Evolutionary conservation across 2,113 vertebrate species (phyloP).

Genomic region (Corythornis cristatus): DNA sequence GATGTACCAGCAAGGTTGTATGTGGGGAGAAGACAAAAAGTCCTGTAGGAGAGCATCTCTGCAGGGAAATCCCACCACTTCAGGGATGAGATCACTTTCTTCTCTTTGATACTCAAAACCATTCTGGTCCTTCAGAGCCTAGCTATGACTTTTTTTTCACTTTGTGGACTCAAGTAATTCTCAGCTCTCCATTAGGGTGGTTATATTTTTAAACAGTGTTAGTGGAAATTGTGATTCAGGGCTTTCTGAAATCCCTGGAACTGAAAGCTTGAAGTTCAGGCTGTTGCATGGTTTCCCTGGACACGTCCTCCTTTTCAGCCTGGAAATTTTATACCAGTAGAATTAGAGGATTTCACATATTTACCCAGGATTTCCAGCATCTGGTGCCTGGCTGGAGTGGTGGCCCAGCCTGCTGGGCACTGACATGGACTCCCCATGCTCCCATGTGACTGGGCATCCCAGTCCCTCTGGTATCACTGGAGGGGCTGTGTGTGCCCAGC

Average conservation of each 20-base stretch:
- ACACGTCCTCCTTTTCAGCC: background rate
- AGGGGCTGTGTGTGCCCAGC: background rate
- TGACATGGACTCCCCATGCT: rapidly evolving
- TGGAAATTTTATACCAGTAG: constrained; percentile 44
- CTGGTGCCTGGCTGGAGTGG: constrained; percentile 12
- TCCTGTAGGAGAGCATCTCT: background rate
- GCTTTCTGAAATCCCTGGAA: constrained; percentile 55
- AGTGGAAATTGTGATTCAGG: constrained; percentile 49
- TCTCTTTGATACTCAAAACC: background rate
- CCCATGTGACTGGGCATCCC: rapidly evolving
- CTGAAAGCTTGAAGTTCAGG: background rate
- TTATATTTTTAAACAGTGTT: background rate
- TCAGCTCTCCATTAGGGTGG: background rate
- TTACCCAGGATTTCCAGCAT: constrained; percentile 42
- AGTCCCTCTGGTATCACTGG: rapidly evolving
- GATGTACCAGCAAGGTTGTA: background rate
- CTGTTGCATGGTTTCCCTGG: background rate
- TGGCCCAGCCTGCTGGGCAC: background rate
- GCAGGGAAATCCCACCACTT: background rate
- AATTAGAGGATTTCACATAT: constrained; percentile 27
- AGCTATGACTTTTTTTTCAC: background rate
- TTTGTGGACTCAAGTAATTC: background rate
- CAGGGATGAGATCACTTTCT: background rate
- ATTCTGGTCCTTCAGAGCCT: background rate
- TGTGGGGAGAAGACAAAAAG: rapidly evolving